These are phyloP conservation scores for Ooceraea biroi DNA, from an alignment of 1,140 invertebrate species.

Conservation along the genomic window DNA sequence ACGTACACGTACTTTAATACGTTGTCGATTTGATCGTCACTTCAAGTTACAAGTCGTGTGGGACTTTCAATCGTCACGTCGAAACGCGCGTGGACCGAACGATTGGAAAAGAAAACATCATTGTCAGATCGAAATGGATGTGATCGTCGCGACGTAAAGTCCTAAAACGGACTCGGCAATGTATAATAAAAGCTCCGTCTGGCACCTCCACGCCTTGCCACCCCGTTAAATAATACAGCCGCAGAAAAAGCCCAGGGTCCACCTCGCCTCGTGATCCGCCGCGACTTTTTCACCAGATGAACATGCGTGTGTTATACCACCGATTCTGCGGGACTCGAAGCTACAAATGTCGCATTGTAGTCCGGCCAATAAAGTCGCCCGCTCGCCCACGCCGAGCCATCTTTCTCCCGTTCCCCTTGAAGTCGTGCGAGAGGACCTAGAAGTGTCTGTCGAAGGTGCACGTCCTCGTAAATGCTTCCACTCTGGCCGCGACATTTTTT, in stretches of 20 bases:
- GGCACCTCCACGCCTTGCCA: not conserved
- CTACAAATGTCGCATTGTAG: conserved; percentile 70
- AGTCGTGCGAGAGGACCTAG: conserved; percentile 37
- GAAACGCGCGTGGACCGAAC: too few species aligned
- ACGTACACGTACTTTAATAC: not conserved
- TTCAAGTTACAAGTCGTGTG: not conserved
- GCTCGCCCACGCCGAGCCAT: conserved; percentile 68
- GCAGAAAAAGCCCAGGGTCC: conserved; percentile 26
- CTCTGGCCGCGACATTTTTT: conserved; percentile 37
- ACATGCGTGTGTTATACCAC: conserved; percentile 56
- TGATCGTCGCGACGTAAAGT: not conserved
- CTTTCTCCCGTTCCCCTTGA: conserved; percentile 7
- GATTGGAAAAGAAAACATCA: not conserved
- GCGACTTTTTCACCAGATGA: conserved; percentile 55
- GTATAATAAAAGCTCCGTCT: too few species aligned
- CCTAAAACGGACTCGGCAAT: not conserved
- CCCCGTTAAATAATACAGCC: conserved; percentile 32
- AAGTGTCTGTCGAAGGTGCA: conserved; percentile 65
- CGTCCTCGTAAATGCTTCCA: conserved; percentile 66
- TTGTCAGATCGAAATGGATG: not conserved
- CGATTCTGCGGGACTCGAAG: conserved; percentile 54
- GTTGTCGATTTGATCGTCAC: not conserved
- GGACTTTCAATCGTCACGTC: not conserved
- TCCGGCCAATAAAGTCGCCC: conserved; percentile 71
- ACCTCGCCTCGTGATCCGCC: conserved; percentile 21